These are phyloP conservation scores for Gila orcuttii DNA, from an alignment of 2,113 vertebrate genomes.

Conservation along the genomic window DNA sequence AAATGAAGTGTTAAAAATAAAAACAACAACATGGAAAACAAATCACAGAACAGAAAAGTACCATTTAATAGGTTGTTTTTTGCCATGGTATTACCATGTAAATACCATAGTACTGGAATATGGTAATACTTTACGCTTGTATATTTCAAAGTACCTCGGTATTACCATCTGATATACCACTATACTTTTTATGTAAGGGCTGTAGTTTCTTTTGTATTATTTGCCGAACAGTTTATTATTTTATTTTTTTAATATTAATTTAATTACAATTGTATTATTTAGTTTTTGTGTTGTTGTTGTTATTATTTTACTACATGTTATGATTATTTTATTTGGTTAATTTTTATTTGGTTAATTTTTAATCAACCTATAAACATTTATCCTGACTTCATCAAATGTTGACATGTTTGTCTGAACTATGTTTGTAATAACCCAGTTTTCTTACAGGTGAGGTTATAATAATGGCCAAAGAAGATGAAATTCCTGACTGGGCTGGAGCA, in stretches of 20 bases:
- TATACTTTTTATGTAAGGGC: neutral
- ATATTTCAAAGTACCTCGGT: neutral
- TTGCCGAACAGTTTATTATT: neutral
- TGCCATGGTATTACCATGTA: no score
- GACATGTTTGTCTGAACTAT: neutral
- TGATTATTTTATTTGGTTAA: neutral
- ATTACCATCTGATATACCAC: neutral
- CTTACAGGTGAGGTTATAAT: constrained; percentile 39
- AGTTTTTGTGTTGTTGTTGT: neutral
- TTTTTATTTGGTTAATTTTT: neutral
- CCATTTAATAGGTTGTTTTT: no score
- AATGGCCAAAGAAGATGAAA: constrained; percentile 82
- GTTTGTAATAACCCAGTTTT: constrained; percentile 1
- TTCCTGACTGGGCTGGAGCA: constrained; percentile 85
- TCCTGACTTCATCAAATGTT: neutral
- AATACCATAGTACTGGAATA: no score
- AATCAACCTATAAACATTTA: neutral
- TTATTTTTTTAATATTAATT: no score
- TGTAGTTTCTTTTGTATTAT: neutral
- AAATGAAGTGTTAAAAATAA: no score
- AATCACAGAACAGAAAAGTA: no score
- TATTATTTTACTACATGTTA: neutral
- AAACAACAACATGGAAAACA: no score
- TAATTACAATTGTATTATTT: neutral
- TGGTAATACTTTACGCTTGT: no score